phyloP scores from a whole-genome alignment of 2,888 invertebrate genomes.

The Heteropelma amictum region DNA sequence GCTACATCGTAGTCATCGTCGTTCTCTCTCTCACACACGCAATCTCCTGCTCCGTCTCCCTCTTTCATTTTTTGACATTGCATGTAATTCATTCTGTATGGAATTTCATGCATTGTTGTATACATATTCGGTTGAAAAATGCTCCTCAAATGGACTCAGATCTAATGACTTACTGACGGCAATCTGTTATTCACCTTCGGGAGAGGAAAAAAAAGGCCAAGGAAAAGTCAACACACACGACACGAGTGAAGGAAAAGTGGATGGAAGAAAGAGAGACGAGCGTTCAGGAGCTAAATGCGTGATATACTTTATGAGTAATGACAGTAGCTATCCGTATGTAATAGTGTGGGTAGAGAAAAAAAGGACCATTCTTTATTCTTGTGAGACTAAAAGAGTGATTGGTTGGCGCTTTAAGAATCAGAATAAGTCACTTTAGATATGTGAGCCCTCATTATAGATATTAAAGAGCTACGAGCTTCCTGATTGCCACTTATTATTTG shows the following conservation, averaged over 20 bases:
- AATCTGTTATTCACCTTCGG: not conserved
- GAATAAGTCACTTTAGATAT: too few relatives aligned
- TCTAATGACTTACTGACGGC: conserved; percentile 45
- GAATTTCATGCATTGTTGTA: conserved; percentile 7
- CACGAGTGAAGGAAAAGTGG: not conserved
- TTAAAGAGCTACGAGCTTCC: too few relatives aligned
- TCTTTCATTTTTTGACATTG: not conserved
- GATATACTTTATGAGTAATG: too few relatives aligned
- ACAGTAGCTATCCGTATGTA: too few relatives aligned
- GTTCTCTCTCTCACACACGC: conserved; percentile 26
- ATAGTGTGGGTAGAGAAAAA: too few relatives aligned
- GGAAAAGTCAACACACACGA: not conserved
- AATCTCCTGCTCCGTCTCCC: not conserved
- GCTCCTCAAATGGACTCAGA: conserved; percentile 46
- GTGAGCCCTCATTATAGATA: too few relatives aligned
- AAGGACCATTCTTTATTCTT: too few relatives aligned
- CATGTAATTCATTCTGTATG: not conserved
- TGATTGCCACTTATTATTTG: too few relatives aligned
- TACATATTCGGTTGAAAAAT: conserved; percentile 39
- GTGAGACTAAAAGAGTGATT: too few relatives aligned
- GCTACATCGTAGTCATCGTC: conserved; percentile 25
- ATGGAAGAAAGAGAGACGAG: too few relatives aligned
- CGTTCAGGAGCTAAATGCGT: too few relatives aligned
- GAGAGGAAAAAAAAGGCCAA: not conserved
- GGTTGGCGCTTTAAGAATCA: too few relatives aligned